Conservation (phyloP, 1,140 invertebrate species). For the Zaprionus davidi region DNA sequence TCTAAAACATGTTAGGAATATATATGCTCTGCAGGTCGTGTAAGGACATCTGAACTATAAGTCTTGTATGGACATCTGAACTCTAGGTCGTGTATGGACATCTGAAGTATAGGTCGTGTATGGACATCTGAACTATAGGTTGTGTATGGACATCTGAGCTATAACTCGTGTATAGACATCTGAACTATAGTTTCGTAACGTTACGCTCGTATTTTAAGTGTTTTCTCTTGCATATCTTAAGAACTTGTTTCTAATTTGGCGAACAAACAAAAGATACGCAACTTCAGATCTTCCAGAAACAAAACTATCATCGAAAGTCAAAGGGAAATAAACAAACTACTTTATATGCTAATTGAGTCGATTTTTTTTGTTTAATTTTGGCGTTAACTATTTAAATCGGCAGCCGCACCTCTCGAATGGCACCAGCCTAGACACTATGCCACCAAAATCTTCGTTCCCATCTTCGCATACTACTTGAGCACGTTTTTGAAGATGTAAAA, state of each 20-base stretch:
- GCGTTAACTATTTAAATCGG: constrained; percentile 1
- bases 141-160: neutral
- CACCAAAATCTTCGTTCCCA: constrained; percentile 3
- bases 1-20: neutral
- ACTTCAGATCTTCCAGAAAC: neutral
- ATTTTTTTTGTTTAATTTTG: constrained; percentile 2
- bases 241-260: constrained; percentile 13
- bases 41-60: neutral
- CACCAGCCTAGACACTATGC: constrained; percentile 11
- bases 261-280: neutral
- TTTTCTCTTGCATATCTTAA: constrained; percentile 11
- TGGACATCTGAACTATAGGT: neutral
- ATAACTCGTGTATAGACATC: neutral
- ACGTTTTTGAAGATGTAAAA: constrained; percentile 11
- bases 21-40: neutral
- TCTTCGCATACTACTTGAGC: neutral
- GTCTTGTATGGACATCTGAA: neutral
- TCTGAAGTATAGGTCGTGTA: neutral
- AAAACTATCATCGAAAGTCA: constrained; percentile 10
- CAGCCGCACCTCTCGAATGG: constrained; percentile 6
- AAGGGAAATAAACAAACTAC: neutral
- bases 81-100: neutral
- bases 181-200: neutral
- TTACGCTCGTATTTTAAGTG: neutral
- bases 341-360: constrained; percentile 19